Evolutionary conservation across 1,140 invertebrate genomes (phyloP), one percentile per base, ranked within the genome.

Genomic region (Leptopilina boulardi): DNA sequence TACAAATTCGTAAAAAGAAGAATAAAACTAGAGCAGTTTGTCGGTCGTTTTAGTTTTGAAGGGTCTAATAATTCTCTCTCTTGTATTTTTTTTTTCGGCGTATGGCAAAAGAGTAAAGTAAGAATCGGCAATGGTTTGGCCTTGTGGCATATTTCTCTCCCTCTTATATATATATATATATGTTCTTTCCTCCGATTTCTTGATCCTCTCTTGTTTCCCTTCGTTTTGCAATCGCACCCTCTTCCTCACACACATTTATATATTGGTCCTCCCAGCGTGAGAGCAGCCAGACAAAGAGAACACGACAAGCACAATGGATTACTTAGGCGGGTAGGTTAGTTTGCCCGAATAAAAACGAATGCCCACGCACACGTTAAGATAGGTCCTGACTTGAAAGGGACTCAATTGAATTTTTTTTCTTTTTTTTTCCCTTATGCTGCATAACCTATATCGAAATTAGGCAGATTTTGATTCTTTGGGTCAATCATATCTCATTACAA

Each of bases 311-410:
- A 91, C 87, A 91, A 91, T 91, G 87, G 88, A 86, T 87, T 87
- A 88, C 84, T 89, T 87, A 86, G 87, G 83, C 87, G 86, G 88
- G 87, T 90, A 89, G 89, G 88, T 90, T 89, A 90, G 86, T 89
- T 90, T 89, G 84, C 80, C 86, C 86, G 83, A 83, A 84, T 80
- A 82, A 85, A 38, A 87, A 80, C 85, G 76, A 86, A 81, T 76
- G 81, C 87, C 87, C 86, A 89, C 87, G 87, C 87, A 89, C 84
- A 89, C 84, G 86, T 89, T 89, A 89, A 88, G 89, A 90, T 90
- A 90, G 86, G 87, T 89, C 87, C 88, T 88, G 87, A 87, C 85
- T 85, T 76, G 71, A 66, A 66, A 66, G 26, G 59, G 59, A 34
- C 26, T 30, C 70, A 70, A 76, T 47, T 51, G 15, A 42, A 71